Base-by-base conservation (phyloP, 2,888 invertebrate species). In the Dicranocentrus wangi region DNA sequence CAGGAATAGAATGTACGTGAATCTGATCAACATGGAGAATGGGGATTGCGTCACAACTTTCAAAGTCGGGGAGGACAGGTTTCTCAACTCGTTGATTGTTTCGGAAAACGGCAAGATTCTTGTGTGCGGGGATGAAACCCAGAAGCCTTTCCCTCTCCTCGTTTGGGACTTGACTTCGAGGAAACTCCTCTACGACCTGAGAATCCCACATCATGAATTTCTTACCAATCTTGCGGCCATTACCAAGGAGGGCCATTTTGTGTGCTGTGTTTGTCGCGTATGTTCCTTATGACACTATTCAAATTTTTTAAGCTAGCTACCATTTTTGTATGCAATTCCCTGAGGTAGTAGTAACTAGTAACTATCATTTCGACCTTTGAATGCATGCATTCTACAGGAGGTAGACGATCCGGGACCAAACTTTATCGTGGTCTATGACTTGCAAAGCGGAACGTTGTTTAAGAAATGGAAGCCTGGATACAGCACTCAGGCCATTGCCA, bases 71-170 rank as follows among this genome's bases (percentile, higher is more conserved):
- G 96, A 96, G 89, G 95, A 96, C 89, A 92, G 96, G 84, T 96
- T 96, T 89, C 91, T 96, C 13, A 95, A 96, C 89, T 95, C 95
- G 3, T 89, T 96, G 86, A 92, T 96, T 80, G 95, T 95, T 73
- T 95, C 95, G 69, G 95, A 94, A 69, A 95, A 96, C 89, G 96
- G 96, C 88, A 93, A 94, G 88, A 92, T 95, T 70, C 91, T 95
- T 83, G 95, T 96, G 1, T 96, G 96, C 88, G 96, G 96, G 7
- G 96, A 96, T 89, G 96, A 96, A 90, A 95, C 95, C 0, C 95
- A 96, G 89, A 96, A 95, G 88, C 96, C 96, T 19, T 96, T 95
- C 89, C 95, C 95, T 0, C 90, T 96, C 84, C 91, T 96, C 58
- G 96, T 96, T 42, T 96, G 96, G 96, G 95, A 95, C 87, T 90